A percentile compares a stretch with the other conserved stretches of the same genome.
These are phyloP conservation scores for Buceros bicornis DNA, from an alignment of 2,797 vertebrate genomes.

Conservation along the genomic window DNA sequence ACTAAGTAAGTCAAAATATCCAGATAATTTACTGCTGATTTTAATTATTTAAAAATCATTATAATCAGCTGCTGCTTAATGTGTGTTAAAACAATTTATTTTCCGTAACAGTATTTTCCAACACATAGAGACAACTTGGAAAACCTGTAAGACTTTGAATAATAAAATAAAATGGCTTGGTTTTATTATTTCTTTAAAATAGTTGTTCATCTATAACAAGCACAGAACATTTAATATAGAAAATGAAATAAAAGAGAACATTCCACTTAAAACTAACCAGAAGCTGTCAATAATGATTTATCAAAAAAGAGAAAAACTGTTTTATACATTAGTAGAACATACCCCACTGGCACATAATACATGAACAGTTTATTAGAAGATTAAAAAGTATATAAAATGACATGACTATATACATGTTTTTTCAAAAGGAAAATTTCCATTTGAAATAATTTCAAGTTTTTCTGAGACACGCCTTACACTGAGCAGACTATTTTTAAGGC, in stretches of 20 bases:
- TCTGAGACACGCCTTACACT: neutral
- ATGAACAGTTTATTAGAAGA: neutral
- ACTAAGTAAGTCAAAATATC: neutral
- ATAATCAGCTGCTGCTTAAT: neutral
- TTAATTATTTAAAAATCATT: slow-evolving; percentile 11
- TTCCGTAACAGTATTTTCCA: neutral
- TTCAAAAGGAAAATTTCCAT: neutral
- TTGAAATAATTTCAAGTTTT: neutral
- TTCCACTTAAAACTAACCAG: neutral
- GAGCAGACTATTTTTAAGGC: neutral
- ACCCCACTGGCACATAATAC: neutral
- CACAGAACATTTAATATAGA: neutral
- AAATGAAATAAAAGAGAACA: neutral
- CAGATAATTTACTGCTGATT: neutral
- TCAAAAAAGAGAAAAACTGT: neutral
- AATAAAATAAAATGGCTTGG: neutral
- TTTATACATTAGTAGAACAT: neutral
- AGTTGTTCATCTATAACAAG: neutral
- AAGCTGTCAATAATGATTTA: neutral
- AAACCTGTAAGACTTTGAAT: neutral
- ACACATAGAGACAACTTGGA: neutral
- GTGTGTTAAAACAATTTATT: neutral
- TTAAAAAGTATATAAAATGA: neutral
- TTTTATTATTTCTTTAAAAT: neutral
- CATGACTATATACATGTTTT: neutral